Percentiles rank a stretch among this genome's conserved stretches.
These are phyloP conservation scores for Ectemnius continuus DNA, from an alignment of 2,888 invertebrate genomes.

Conservation along the genomic window DNA sequence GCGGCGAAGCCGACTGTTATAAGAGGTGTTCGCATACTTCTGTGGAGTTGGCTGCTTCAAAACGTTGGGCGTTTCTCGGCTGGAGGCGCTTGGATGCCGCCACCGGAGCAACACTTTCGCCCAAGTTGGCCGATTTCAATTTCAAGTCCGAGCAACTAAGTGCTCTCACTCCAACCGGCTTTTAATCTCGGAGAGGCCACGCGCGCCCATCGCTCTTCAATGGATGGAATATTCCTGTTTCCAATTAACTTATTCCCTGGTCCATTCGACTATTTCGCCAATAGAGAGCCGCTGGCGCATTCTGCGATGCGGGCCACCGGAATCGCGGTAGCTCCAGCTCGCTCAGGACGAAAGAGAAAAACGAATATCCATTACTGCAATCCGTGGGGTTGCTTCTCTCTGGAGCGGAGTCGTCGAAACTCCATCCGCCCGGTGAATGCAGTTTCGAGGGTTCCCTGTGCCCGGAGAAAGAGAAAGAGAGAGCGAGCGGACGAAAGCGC, in stretches of 20 bases:
- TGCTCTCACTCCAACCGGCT: background rate
- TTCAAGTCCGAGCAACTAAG: background rate
- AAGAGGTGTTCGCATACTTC: constrained; percentile 4
- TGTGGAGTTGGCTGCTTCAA: background rate
- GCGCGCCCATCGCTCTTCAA: background rate
- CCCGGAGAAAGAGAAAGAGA: no score
- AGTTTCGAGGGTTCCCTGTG: no score
- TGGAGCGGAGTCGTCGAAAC: constrained; percentile 18
- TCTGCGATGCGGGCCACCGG: background rate
- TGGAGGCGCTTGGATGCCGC: background rate
- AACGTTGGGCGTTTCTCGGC: no score
- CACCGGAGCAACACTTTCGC: background rate
- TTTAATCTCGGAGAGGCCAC: background rate
- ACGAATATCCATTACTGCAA: constrained; percentile 40
- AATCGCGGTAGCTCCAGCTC: no score
- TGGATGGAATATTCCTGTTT: background rate
- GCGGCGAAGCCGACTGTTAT: background rate
- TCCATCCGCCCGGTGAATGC: constrained; percentile 16
- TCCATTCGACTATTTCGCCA: constrained; percentile 47
- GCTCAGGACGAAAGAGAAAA: constrained; percentile 27
- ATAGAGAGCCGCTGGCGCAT: constrained; percentile 7
- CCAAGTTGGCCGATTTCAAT: constrained; percentile 6
- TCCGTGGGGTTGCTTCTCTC: background rate
- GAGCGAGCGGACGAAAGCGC: constrained; percentile 11
- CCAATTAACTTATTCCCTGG: constrained; percentile 13